phyloP scores from a whole-genome alignment of 2,797 vertebrate species.

The Poecilia picta region DNA sequence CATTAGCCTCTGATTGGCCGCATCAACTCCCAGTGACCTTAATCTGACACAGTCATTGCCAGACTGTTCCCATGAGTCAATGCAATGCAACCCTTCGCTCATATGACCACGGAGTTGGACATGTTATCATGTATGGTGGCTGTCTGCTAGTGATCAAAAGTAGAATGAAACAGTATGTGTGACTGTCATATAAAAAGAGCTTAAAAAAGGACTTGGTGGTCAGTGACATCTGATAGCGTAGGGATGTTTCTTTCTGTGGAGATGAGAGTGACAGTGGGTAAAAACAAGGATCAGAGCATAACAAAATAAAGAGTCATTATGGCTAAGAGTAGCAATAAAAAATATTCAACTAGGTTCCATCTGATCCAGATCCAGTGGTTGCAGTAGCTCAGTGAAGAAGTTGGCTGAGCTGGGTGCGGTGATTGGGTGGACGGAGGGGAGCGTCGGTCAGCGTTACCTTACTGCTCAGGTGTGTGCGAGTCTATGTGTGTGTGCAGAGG shows the following conservation, averaged over 20 bases:
- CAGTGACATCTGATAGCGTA: constrained; percentile 26
- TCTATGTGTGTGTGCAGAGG: constrained; percentile 29
- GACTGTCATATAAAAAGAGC: constrained; percentile 50
- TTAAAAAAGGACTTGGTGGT: constrained; percentile 44
- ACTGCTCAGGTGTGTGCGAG: constrained; percentile 40
- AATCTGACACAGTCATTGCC: constrained; percentile 54
- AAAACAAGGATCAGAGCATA: constrained; percentile 72
- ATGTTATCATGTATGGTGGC: constrained; percentile 52
- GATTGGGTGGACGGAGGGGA: constrained; percentile 40
- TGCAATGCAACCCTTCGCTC: constrained; percentile 43
- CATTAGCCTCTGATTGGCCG: constrained; percentile 59
- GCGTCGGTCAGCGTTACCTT: constrained; percentile 60
- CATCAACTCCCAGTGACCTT: constrained; percentile 62
- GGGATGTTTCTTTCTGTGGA: constrained; percentile 41
- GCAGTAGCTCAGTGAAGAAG: constrained; percentile 63
- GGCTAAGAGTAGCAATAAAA: constrained; percentile 79
- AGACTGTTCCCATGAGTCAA: constrained; percentile 50
- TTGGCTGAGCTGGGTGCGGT: constrained; percentile 51
- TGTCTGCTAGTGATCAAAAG: constrained; percentile 56
- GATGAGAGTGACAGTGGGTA: constrained; percentile 55
- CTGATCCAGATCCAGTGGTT: constrained; percentile 74
- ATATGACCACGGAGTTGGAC: constrained; percentile 31
- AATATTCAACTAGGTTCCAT: constrained; percentile 74
- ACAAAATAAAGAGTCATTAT: constrained; percentile 78
- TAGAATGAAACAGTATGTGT: constrained; percentile 4